phyloP scores from a whole-genome alignment of 1,140 invertebrate species.

The Apis mellifera region Amel_HAv3.1 CM009933.2:10720001-10720500 shows the following conservation, averaged over 20 bases:
- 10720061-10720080: not conserved
- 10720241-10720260: slow-evolving; percentile 13
- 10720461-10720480: not conserved
- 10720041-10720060: too few relatives aligned
- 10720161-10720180: not conserved
- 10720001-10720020: too few relatives aligned
- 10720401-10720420: not conserved
- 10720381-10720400: slow-evolving; percentile 1
- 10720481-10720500: not conserved
- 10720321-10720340: not conserved
- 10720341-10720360: slow-evolving; percentile 11
- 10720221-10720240: not conserved
- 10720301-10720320: slow-evolving; percentile 14
- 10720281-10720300: not conserved
- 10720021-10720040: too few relatives aligned
- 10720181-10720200: not conserved
- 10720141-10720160: not conserved
- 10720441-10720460: not conserved
- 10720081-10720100: not conserved
- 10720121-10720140: not conserved
- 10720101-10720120: not conserved
- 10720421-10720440: slow-evolving; percentile 18
- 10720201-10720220: not conserved
- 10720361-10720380: slow-evolving; percentile 12
- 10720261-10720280: not conserved